Conservation (phyloP, 1,140 invertebrate species). For the Penaeus chinensis region DNA sequence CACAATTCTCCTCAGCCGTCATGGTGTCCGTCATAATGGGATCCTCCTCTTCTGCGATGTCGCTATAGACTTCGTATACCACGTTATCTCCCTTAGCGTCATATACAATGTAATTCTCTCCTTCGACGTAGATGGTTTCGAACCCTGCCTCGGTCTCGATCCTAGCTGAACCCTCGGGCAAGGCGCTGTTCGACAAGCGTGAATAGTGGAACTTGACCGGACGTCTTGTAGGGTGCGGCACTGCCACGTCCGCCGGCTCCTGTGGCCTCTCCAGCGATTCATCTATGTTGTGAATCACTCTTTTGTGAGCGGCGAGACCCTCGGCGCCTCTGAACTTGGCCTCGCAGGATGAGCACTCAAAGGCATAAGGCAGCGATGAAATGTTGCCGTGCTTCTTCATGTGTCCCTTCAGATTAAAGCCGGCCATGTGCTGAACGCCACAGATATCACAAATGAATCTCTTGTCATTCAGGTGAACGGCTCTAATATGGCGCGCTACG, state of each 20-base stretch:
- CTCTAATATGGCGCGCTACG: slow-evolving; percentile 47
- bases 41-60: background rate
- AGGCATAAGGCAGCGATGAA: slow-evolving; percentile 22
- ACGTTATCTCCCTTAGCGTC: slow-evolving; percentile 24
- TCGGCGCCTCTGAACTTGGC: slow-evolving; percentile 43
- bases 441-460: slow-evolving; percentile 50
- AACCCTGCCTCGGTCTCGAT: background rate
- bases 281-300: slow-evolving; percentile 4
- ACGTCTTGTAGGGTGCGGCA: slow-evolving; percentile 40
- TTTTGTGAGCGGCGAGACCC: slow-evolving; percentile 28
- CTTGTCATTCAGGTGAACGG: slow-evolving; percentile 53
- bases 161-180: background rate
- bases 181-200: background rate
- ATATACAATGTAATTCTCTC: slow-evolving; percentile 2
- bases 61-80: slow-evolving; percentile 43
- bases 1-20: background rate
- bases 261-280: background rate
- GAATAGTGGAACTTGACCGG: slow-evolving; percentile 34
- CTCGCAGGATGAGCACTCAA: slow-evolving; percentile 31
- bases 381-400: slow-evolving; percentile 43
- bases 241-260: background rate
- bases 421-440: slow-evolving; percentile 48
- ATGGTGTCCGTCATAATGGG: background rate
- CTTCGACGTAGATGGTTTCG: slow-evolving; percentile 1
- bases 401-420: slow-evolving; percentile 48